Base-by-base conservation (phyloP, 2,888 invertebrate species). In the Metopia argyrocephala region DNA sequence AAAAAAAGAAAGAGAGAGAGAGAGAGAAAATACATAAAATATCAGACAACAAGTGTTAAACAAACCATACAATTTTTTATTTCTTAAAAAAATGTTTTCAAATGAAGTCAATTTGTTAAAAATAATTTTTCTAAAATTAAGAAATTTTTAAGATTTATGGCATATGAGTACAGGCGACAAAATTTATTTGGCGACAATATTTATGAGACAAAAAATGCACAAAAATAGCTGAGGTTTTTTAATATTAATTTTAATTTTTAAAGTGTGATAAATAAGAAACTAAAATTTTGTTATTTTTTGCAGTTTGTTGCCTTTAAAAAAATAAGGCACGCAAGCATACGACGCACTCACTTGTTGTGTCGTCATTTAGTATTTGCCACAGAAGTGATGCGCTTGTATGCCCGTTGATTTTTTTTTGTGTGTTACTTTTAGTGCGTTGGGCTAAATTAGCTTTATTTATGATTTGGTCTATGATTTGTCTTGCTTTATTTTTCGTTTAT, bases 311-410 rank as follows among this genome's bases (percentile, higher is more conserved):
- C 27, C 54, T 69, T 73, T n/a, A 7, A 31, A 31, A 74, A 69
- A 81, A 78, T 74, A 70, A 66, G 54, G 59, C 48, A 68, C 45
- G 74, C 78, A 61, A 65, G 69, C 61, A 50, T 27, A 52, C 28
- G 50, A 57, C 21, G 6, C 48, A 57, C 68, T 68, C 61, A 68
- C 71, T 57, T 65, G 59, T 50, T 76, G 79, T 76, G 75, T 65
- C 61, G 68, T 76, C 70, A 74, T 31, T 31, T 12, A 7, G 12
- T 12, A 12, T 69, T 69, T 66, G 76, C 48, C 54, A 62, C 56
- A 12, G 66, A 74, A 68, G 66, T 68, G 70, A 75, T 75, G 70
- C 66, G 78, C 74, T 70, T 62, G 56, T 74, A 61, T 74, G 78
- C 73, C 80, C 74, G 76, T 38, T 56, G 48, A 31, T 45, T 25